These are phyloP conservation scores for Silurus meridionalis DNA, from an alignment of 2,113 vertebrate species.

Conservation along the genomic window DNA sequence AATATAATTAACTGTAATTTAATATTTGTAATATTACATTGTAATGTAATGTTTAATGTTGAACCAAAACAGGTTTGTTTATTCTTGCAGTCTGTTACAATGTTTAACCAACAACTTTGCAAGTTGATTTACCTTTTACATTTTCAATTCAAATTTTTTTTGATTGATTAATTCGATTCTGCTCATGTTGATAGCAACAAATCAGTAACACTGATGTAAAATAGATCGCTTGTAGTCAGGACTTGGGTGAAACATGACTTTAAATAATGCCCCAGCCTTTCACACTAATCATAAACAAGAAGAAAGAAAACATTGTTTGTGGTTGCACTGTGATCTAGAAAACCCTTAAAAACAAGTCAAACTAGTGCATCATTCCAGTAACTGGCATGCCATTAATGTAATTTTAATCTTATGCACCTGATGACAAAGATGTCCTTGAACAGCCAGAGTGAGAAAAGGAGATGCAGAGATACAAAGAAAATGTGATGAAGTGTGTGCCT, in stretches of 20 bases:
- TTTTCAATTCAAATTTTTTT: too few relatives aligned
- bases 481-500: not conserved
- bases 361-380: not conserved
- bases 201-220: not conserved
- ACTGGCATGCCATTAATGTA: not conserved
- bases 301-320: not conserved
- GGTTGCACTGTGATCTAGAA: not conserved
- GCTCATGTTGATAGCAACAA: not conserved
- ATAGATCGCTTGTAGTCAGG: slow-evolving; percentile 1
- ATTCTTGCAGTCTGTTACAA: not conserved
- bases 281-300: not conserved
- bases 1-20: not conserved
- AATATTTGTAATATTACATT: not conserved
- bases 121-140: too few relatives aligned
- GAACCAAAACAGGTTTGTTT: not conserved
- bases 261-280: not conserved
- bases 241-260: slow-evolving; percentile 8
- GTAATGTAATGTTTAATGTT: not conserved
- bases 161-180: not conserved
- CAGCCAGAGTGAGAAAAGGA: not conserved
- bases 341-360: not conserved
- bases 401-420: slow-evolving; percentile 12
- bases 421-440: slow-evolving; percentile 16
- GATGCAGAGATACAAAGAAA: not conserved
- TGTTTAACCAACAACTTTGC: not conserved